These are phyloP conservation scores for Bryconaethiops microstoma DNA, from an alignment of 2,797 vertebrate genomes.

Conservation along the genomic window DNA sequence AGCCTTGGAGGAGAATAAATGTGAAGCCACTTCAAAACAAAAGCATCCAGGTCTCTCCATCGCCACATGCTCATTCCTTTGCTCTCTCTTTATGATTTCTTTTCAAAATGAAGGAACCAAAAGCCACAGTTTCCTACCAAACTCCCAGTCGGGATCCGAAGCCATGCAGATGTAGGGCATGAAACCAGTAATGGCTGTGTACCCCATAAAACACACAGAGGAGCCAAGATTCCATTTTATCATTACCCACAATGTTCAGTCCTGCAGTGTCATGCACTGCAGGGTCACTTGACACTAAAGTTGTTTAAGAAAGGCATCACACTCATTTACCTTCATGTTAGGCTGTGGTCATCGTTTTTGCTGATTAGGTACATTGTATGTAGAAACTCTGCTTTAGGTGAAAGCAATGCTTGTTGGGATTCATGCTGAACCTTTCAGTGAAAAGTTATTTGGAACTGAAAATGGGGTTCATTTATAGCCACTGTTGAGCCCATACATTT, in stretches of 20 bases:
- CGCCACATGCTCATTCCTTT: slow-evolving; percentile 25
- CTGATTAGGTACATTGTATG: not conserved
- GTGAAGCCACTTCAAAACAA: slow-evolving; percentile 41
- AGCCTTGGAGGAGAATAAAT: slow-evolving; percentile 22
- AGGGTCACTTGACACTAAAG: not conserved
- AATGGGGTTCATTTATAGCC: too few relatives aligned
- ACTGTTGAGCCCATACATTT: too few relatives aligned
- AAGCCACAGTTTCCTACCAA: slow-evolving; percentile 37
- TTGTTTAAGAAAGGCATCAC: not conserved
- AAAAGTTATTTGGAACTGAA: too few relatives aligned
- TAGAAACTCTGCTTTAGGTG: not conserved
- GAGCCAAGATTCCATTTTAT: not conserved
- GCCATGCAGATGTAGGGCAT: slow-evolving; percentile 6
- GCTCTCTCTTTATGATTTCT: slow-evolving; percentile 21
- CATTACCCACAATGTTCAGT: not conserved
- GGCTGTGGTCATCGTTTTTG: not conserved
- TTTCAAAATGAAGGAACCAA: slow-evolving; percentile 19
- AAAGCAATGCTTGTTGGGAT: too few relatives aligned
- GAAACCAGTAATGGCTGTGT: not conserved
- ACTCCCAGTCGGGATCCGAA: slow-evolving; percentile 14
- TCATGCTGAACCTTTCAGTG: not conserved
- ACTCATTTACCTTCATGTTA: not conserved
- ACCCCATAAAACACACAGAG: not conserved
- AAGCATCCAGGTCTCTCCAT: slow-evolving; percentile 1
- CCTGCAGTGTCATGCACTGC: not conserved